Evolutionary conservation across 1,140 invertebrate species (phyloP), one percentile per base, ranked within the genome.

Genomic region (Notospermus geniculatus): DNA sequence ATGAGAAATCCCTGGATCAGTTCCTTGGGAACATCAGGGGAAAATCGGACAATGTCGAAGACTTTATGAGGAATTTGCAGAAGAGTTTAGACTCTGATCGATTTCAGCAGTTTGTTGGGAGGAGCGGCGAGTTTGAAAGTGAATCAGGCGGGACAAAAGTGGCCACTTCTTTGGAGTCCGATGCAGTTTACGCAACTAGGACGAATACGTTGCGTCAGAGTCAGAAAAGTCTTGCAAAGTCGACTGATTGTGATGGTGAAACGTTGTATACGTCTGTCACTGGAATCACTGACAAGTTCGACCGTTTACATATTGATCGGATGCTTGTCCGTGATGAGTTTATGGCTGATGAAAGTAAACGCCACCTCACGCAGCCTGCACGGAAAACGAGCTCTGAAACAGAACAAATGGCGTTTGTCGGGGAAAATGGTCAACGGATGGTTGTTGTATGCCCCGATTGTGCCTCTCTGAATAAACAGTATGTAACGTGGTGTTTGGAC

Each of bases 381-480:
- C 27, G 62, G 46, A 7, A 43, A 62, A 50, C 45, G 50, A n/a
- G 15, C 22, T 27, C 56, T 55, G 1, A 60, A 65, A 11, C 22
- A n/a, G 25, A 50, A 63, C 29, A 54, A 57, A n/a, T 54, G 62
- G n/a, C 56, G 27, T 22, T 36, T 41, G n/a, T 43, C 52, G 17
- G 55, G 59, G n/a, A 59, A 41, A 17, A 69, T 68, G 45, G 54
- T 56, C 1, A 71, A 68, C 4, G 25, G 28, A 19, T 66, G 36
- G 65, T 75, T 15, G 69, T 71, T 13, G 60, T 72, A 1, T 78
- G 76, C 56, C 72, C 73, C 15, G 76, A 76, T 52, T 78, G 76
- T 66, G 53, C 60, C 17, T 62, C 68, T 17, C 41, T 71, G 2
- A 78, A 78, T 39, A 74, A 75, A 57, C 65, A 65, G 15, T 74